A percentile compares a stretch with the other conserved stretches of the same genome.
Evolutionary conservation across 2,797 vertebrate species (phyloP).

Genomic region (Siniperca undulata): DNA sequence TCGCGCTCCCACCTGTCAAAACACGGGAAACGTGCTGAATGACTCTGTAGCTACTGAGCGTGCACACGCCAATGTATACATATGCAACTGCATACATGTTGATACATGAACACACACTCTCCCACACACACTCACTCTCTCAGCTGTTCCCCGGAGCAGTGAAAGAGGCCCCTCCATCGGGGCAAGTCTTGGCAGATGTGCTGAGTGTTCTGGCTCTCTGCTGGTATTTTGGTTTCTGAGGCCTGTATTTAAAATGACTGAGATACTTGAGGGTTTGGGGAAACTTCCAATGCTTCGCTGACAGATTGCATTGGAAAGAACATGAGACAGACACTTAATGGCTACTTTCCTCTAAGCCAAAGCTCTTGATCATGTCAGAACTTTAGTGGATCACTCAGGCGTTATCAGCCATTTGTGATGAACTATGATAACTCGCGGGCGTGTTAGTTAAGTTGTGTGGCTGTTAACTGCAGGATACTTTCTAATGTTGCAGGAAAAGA

Average conservation of each 20-base stretch:
- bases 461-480: background rate
- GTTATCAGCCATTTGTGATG: slow-evolving; percentile 29
- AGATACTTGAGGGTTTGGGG: slow-evolving; percentile 78
- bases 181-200: slow-evolving; percentile 83
- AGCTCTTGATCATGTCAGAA: slow-evolving; percentile 46
- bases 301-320: slow-evolving; percentile 44
- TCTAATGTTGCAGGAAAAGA: slow-evolving; percentile 2
- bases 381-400: slow-evolving; percentile 22
- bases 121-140: background rate
- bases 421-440: background rate
- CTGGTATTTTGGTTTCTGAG: slow-evolving; percentile 77
- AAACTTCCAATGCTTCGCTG: slow-evolving; percentile 54
- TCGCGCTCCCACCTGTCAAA: slow-evolving; percentile 77
- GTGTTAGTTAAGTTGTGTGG: background rate
- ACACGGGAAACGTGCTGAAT: slow-evolving; percentile 61
- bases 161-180: slow-evolving; percentile 60
- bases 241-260: slow-evolving; percentile 84
- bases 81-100: slow-evolving; percentile 29
- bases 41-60: slow-evolving; percentile 23
- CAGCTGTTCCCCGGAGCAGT: slow-evolving; percentile 30
- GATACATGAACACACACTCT: slow-evolving; percentile 24
- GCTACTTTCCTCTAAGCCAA: background rate
- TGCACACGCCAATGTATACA: background rate
- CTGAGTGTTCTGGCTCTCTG: slow-evolving; percentile 67
- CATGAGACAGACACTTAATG: slow-evolving; percentile 36